phyloP scores from a whole-genome alignment of 2,888 invertebrate species.

The Parnassius smintheus region DNA sequence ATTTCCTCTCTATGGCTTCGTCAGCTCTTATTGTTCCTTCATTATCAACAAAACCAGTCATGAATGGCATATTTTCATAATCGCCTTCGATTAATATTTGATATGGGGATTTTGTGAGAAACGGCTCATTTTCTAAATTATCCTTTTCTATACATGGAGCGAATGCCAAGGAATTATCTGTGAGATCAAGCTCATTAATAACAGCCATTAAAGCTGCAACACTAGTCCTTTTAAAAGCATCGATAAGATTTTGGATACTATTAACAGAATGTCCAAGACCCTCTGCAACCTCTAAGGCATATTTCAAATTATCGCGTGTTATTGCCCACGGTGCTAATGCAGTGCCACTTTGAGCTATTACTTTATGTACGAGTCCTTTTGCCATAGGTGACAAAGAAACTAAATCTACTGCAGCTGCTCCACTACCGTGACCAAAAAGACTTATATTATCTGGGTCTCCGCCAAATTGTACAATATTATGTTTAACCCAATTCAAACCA shows the following conservation, averaged over 20 bases:
- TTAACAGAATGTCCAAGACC: conserved; percentile 58
- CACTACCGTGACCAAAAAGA: conserved; percentile 90
- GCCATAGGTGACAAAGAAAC: conserved; percentile 63
- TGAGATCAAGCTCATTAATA: conserved; percentile 63
- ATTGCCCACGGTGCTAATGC: conserved; percentile 74
- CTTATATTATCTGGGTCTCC: conserved; percentile 90
- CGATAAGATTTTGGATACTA: conserved; percentile 49
- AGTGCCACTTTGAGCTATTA: conserved; percentile 66
- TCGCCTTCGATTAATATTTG: conserved; percentile 48
- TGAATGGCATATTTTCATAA: conserved; percentile 57
- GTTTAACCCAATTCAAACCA: conserved; percentile 87
- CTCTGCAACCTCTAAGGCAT: conserved; percentile 60
- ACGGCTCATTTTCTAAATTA: conserved; percentile 44
- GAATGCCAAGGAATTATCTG: conserved; percentile 65
- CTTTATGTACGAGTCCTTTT: conserved; percentile 58
- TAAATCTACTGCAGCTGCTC: conserved; percentile 81
- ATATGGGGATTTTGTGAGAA: conserved; percentile 57
- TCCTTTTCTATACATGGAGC: conserved; percentile 66
- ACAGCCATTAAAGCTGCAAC: conserved; percentile 60
- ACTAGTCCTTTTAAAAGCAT: conserved; percentile 55
- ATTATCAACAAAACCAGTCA: conserved; percentile 64
- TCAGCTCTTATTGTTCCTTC: conserved; percentile 66
- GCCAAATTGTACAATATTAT: conserved; percentile 88
- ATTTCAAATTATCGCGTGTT: conserved; percentile 58
- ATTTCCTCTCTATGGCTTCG: conserved; percentile 50